phyloP scores from a whole-genome alignment of 2,888 invertebrate genomes.

The Conops quadrifasciatus region DNA sequence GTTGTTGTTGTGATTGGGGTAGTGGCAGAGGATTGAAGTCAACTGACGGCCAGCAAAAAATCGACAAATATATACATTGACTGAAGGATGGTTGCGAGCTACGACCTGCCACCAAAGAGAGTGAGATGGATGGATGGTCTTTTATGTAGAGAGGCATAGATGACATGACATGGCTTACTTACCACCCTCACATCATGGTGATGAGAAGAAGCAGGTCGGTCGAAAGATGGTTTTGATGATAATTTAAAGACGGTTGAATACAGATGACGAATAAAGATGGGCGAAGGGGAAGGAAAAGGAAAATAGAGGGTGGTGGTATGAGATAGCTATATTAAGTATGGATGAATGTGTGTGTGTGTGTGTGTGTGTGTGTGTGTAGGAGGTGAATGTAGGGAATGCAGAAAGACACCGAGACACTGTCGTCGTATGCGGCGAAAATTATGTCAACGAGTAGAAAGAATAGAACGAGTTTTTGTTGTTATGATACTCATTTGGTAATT shows the following conservation, averaged over 20 bases:
- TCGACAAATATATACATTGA: no score
- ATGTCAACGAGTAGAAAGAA: conserved; percentile 58
- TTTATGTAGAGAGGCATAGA: no score
- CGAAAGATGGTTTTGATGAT: no score
- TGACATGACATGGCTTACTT: conserved; percentile 52
- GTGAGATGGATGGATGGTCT: no score
- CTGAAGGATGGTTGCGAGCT: no score
- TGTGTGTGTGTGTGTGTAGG: conserved; percentile 31
- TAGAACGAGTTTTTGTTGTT: background rate
- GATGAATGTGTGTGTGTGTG: conserved; percentile 33
- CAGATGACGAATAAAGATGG: background rate
- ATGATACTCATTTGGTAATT: background rate
- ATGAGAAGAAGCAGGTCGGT: conserved; percentile 50
- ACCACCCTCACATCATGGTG: no score
- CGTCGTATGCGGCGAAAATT: conserved; percentile 50
- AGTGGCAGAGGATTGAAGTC: no score
- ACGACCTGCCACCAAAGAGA: no score
- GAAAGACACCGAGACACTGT: conserved; percentile 22
- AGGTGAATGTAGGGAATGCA: conserved; percentile 25
- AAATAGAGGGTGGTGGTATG: background rate
- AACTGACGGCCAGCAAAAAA: conserved; percentile 42
- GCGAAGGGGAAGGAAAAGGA: background rate
- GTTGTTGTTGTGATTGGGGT: conserved; percentile 4
- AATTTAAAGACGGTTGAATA: no score
- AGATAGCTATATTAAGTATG: conserved; percentile 43